Conservation (phyloP, 2,113 vertebrate genomes). For the Pterocles orientalis region DNA sequence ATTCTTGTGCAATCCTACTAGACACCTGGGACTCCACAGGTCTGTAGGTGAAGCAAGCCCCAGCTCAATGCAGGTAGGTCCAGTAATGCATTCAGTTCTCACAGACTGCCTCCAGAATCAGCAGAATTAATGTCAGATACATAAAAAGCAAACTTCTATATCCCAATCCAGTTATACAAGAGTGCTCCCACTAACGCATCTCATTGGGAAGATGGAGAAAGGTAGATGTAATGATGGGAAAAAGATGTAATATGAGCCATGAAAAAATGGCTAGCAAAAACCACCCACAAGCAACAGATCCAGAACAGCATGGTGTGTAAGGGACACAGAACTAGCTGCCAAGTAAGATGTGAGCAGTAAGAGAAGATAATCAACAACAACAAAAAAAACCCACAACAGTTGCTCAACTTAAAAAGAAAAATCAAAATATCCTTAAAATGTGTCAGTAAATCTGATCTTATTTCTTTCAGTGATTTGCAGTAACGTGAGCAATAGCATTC, state of each 20-base stretch:
- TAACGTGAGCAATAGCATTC: not conserved
- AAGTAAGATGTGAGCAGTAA: not conserved
- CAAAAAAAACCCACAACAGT: not conserved
- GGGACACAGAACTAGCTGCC: slow-evolving; percentile 9
- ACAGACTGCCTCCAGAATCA: not conserved
- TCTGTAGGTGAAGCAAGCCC: not conserved
- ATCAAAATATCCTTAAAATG: not conserved
- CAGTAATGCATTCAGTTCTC: not conserved
- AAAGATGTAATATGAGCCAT: not conserved
- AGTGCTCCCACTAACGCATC: not conserved
- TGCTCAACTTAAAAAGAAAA: not conserved
- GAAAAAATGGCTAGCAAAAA: slow-evolving; percentile 13
- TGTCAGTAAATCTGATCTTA: not conserved
- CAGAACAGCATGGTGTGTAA: slow-evolving; percentile 1
- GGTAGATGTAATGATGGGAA: not conserved
- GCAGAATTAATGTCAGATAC: not conserved
- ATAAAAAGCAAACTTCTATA: not conserved
- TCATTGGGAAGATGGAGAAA: not conserved
- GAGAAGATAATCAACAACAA: slow-evolving; percentile 11
- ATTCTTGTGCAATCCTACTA: not conserved
- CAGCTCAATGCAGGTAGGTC: not conserved
- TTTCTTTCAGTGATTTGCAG: not conserved
- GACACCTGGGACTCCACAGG: not conserved
- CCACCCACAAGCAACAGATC: not conserved
- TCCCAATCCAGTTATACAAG: not conserved